Evolutionary conservation across 1,140 invertebrate species (phyloP), one percentile per base, ranked within the genome.

Genomic region (Panagrolaimus sp.): DNA sequence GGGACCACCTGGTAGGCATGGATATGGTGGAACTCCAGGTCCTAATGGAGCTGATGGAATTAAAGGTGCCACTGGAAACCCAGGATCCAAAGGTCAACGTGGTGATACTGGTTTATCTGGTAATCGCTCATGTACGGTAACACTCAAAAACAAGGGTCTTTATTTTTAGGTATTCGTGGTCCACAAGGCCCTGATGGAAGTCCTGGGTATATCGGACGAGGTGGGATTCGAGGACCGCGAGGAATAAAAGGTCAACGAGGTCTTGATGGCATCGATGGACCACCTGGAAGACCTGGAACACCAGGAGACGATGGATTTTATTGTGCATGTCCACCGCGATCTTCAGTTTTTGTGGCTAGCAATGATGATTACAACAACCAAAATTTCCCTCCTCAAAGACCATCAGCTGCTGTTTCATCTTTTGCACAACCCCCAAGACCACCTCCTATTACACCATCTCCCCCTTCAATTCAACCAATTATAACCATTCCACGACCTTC

Each of bases 261-360:
- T 3, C 21, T 58, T 21, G 52, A 58, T 58, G 52, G 52, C 5
- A 58, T 58, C 0, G 52, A 58, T 58, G 52, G 52, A 21, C 52
- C 52, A 10, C 21, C 28, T 28, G 52, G 52, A n/a, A 21, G 21
- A 58, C 52, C 52, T 58, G 52, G 52, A 1, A 10, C 21, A 5
- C 52, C 52, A 12, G 52, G 52, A 1, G 21, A 58, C 17, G 52
- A 58, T 26, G 52, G 21, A 12, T 21, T 21, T 5, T 58, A 58
- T 28, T 58, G 52, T 58, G 28, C 21, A 26, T 58, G 52, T 58
- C 52, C 52, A 58, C 12, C 52, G 12, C 52, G 52, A 8, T 21
- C 52, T 1, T 12, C 21, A 21, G 28, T 28, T 21, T 58, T 58
- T 14, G n/a, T 52, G n/a, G 21, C 52, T 3, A n/a, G 21, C 5